Evolutionary conservation across 2,797 vertebrate genomes (phyloP).

Genomic region (Pristis pectinata): DNA sequence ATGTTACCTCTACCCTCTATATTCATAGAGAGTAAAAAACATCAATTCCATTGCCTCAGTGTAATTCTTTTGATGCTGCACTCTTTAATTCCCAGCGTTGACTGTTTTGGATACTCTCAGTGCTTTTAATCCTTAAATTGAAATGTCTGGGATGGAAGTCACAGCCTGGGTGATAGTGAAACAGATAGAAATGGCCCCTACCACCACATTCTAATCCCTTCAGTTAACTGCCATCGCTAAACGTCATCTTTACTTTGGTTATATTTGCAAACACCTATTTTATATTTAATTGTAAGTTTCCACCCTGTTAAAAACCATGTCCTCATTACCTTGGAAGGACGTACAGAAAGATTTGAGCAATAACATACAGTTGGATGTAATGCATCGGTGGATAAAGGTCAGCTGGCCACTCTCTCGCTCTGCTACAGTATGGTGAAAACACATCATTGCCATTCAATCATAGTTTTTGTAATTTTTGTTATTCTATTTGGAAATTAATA

Average conservation of each 20-base stretch:
- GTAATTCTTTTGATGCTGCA: background rate
- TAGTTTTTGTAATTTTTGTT: background rate
- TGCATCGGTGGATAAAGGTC: background rate
- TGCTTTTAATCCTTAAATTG: background rate
- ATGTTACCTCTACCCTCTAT: too few relatives aligned
- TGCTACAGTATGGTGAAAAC: background rate
- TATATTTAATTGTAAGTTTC: background rate
- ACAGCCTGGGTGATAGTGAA: background rate
- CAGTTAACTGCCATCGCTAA: background rate
- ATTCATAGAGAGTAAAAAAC: too few relatives aligned
- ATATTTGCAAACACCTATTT: background rate
- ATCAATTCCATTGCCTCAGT: background rate
- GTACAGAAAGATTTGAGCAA: slow-evolving; percentile 4
- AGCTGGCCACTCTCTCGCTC: background rate
- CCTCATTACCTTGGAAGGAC: background rate
- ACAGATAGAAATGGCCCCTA: background rate
- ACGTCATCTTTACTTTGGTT: background rate
- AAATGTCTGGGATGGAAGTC: background rate
- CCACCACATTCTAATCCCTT: background rate
- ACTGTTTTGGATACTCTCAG: background rate
- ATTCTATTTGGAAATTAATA: background rate
- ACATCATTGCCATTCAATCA: slow-evolving; percentile 17
- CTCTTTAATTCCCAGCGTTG: background rate
- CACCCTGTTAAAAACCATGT: background rate
- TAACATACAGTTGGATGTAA: background rate